Percentiles rank a stretch among this genome's conserved stretches.
These are phyloP conservation scores for Poecilobothrus nobilitatus DNA, from an alignment of 2,888 invertebrate species.

Conservation along the genomic window DNA sequence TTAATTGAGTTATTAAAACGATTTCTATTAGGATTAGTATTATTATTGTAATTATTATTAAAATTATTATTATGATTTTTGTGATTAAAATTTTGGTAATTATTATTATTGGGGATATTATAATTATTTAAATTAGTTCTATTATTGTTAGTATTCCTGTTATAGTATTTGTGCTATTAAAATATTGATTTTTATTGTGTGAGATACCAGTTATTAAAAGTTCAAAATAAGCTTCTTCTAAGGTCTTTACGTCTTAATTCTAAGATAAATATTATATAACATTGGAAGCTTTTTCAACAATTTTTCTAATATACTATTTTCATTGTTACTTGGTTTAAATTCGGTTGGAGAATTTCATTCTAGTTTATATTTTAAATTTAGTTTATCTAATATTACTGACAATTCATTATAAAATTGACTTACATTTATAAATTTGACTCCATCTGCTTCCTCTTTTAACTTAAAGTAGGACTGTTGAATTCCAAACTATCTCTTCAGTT, in stretches of 20 bases:
- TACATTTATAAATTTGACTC: constrained; percentile 9
- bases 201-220: constrained; percentile 8
- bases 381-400: constrained; percentile 13
- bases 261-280: constrained; percentile 11
- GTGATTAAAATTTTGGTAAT: neutral
- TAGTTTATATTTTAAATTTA: constrained; percentile 13
- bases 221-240: constrained; percentile 11
- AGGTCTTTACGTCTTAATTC: constrained; percentile 8
- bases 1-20: neutral
- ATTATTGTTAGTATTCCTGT: neutral
- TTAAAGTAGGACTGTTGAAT: constrained; percentile 9
- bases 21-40: neutral
- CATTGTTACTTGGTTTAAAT: constrained; percentile 7
- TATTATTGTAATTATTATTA: neutral
- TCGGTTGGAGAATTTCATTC: neutral
- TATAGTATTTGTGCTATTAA: too few relatives aligned
- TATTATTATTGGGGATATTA: neutral
- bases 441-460: constrained; percentile 13
- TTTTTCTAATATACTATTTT: constrained; percentile 11
- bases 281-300: constrained; percentile 10
- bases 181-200: too few relatives aligned
- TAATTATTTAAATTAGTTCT: neutral
- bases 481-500: constrained; percentile 12
- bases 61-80: neutral
- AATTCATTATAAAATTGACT: constrained; percentile 13